A percentile compares a stretch with the other conserved stretches of the same genome.
These are phyloP conservation scores for Vulpes vulpes DNA, from an alignment of 2,113 vertebrate species.

Conservation along the genomic window DNA sequence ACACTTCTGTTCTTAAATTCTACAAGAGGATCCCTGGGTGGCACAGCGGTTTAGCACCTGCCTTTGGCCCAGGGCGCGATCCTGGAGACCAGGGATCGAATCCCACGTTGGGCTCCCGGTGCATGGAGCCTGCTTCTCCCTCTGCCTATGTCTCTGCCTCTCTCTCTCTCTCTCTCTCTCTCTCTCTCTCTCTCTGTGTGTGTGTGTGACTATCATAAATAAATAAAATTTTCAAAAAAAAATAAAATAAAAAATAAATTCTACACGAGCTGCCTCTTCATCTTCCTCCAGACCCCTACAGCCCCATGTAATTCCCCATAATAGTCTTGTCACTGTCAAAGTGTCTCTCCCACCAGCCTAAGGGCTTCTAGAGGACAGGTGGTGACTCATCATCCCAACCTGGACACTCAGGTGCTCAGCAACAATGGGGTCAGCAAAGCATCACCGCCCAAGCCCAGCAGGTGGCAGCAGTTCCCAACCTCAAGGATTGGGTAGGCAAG, in stretches of 20 bases:
- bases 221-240: too few relatives aligned
- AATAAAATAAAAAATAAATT: background rate
- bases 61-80: too few relatives aligned
- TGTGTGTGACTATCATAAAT: too few relatives aligned
- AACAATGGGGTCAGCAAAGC: accelerated
- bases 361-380: background rate
- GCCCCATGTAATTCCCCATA: background rate
- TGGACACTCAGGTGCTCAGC: background rate
- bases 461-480: slow-evolving; percentile 65
- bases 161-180: too few relatives aligned
- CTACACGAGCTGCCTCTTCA: background rate
- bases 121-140: too few relatives aligned
- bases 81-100: too few relatives aligned
- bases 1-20: background rate
- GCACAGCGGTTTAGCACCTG: too few relatives aligned
- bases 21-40: too few relatives aligned
- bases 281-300: background rate
- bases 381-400: background rate
- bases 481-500: background rate
- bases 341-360: background rate
- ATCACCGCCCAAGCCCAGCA: slow-evolving; percentile 38
- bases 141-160: too few relatives aligned
- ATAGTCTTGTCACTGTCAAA: background rate
- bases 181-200: too few relatives aligned
- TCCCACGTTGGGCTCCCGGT: too few relatives aligned